phyloP scores from a whole-genome alignment of 2,113 vertebrate genomes.

The Bagarius yarrelli region DNA sequence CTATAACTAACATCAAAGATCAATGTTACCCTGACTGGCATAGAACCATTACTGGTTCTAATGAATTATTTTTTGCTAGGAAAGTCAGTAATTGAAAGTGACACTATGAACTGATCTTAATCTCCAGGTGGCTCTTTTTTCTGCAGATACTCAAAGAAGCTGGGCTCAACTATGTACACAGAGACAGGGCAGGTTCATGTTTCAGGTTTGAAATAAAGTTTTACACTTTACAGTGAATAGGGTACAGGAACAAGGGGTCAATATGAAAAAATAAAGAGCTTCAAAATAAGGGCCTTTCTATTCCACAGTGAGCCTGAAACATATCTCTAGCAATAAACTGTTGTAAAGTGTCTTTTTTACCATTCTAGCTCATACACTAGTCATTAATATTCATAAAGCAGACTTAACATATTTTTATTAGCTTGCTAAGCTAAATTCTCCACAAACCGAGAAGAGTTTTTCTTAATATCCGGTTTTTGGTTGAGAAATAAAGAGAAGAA shows the following conservation, averaged over 20 bases:
- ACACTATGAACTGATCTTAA: constrained; percentile 45
- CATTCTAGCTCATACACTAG: neutral
- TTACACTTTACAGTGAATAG: neutral
- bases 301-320: neutral
- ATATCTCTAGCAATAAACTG: neutral
- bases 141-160: constrained; percentile 50
- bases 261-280: neutral
- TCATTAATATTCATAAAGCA: constrained; percentile 3
- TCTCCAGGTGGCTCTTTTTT: constrained; percentile 52
- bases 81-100: constrained; percentile 48
- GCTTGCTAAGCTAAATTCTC: neutral
- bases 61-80: neutral
- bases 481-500: neutral
- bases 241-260: neutral
- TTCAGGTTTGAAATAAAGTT: neutral
- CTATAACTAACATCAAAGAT: neutral
- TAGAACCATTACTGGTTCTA: neutral
- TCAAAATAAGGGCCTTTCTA: neutral
- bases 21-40: neutral
- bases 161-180: constrained; percentile 22
- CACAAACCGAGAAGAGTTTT: neutral
- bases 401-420: neutral
- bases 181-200: neutral
- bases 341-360: neutral
- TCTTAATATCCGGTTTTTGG: neutral